Evolutionary conservation across 2,113 vertebrate species (phyloP), one percentile per base, ranked within the genome.

Genomic region (Lophochroa leadbeateri): DNA sequence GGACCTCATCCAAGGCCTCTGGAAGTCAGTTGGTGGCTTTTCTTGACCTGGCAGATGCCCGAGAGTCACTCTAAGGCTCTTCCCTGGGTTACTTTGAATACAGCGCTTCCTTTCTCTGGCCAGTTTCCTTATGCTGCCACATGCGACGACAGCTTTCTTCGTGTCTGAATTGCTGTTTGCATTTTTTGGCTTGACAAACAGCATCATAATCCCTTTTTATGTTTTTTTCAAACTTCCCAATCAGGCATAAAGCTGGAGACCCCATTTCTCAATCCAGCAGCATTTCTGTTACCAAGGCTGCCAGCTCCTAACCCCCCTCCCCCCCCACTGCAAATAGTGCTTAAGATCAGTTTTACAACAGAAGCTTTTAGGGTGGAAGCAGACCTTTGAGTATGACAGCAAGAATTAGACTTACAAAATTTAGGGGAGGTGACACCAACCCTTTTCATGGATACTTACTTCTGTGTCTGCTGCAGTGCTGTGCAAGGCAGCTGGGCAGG

Each of bases 1-100:
- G 92, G 84, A 91, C 23, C 16, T 47, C 49, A 74, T 91, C 94
- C 96, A 96, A 95, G 35, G 72, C 58, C 68, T 84, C 63, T 94
- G 75, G 39, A 79, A 91, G 29, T 25, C 57, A 33, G 37, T 5
- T 52, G 35, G 57, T 60, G 49, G 27, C 21, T 82, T 83, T 86
- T 68, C 77, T 68, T 89, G 49, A 50, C 82, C 94, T 80, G 86
- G 91, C 93, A 94, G 81, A 58, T 82, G 70, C 78, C 81, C 0
- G 5, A 82, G 52, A 72, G 37, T 46, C 70, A 41, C 28, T 80
- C n/a, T n/a, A 20, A 65, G 57, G 49, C 72, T 88, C 77, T 92
- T 94, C 35, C 79, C 76, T 74, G 23, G 20, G 91, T 89, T 93
- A 44, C 81, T 79, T 57, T 6, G 50, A 67, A 44, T 47, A 31